These are phyloP conservation scores for Sciurus carolinensis DNA, from an alignment of 2,797 vertebrate species.

Conservation along the genomic window DNA sequence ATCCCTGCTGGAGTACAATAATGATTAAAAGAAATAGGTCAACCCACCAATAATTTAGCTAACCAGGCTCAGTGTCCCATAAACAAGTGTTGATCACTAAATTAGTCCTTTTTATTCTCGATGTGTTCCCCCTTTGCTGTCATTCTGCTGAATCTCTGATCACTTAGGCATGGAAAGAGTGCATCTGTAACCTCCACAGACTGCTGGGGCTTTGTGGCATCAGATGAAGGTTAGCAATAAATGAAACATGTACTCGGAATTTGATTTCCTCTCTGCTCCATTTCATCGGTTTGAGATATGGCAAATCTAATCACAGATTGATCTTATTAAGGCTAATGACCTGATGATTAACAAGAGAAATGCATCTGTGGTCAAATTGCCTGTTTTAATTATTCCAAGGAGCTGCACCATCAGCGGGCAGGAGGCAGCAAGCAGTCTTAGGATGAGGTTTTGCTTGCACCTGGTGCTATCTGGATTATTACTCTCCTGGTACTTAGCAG, in stretches of 20 bases:
- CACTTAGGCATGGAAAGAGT: background rate
- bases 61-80: background rate
- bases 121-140: background rate
- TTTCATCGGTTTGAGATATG: constrained; percentile 34
- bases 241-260: constrained; percentile 70
- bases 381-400: constrained; percentile 79
- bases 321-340: constrained; percentile 80
- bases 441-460: background rate
- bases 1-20: background rate
- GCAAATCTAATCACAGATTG: constrained; percentile 77
- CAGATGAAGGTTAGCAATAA: constrained; percentile 65
- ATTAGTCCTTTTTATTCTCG: background rate
- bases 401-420: constrained; percentile 1
- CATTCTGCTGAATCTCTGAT: constrained; percentile 37
- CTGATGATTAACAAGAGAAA: constrained; percentile 82
- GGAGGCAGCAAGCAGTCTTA: constrained; percentile 26
- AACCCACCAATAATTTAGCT: background rate
- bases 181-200: background rate
- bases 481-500: constrained; percentile 45
- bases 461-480: constrained; percentile 42
- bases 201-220: background rate
- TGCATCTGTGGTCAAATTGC: constrained; percentile 69
- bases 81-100: background rate
- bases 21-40: constrained; percentile 64
- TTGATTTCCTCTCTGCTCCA: constrained; percentile 70